Evolutionary conservation across 2,113 vertebrate species (phyloP).

Genomic region (Scomber scombrus): DNA sequence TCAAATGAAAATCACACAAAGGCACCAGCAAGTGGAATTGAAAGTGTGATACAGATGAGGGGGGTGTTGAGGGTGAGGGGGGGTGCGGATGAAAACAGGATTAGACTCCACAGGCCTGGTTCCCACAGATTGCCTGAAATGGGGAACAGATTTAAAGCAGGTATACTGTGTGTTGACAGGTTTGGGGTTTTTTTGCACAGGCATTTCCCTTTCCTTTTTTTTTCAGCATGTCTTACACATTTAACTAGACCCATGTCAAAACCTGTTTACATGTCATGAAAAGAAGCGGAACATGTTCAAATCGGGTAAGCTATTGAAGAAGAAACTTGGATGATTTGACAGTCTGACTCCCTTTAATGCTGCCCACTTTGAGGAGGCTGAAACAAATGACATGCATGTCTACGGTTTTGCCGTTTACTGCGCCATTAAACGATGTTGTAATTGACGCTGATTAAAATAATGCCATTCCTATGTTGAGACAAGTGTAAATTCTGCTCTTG

Average conservation of each 20-base stretch:
- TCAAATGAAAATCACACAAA: constrained; percentile 90
- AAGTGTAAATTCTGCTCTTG: constrained; percentile 51
- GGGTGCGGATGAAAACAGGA: constrained; percentile 87
- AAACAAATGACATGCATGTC: constrained; percentile 65
- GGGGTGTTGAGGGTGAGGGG: constrained; percentile 57
- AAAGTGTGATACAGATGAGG: constrained; percentile 88
- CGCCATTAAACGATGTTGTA: constrained; percentile 54
- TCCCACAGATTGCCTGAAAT: constrained; percentile 88
- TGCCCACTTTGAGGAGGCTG: constrained; percentile 54
- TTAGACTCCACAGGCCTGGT: constrained; percentile 88
- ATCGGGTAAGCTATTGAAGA: constrained; percentile 80
- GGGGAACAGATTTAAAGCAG: constrained; percentile 87
- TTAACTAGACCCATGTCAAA: constrained; percentile 85
- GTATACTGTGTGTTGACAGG: constrained; percentile 87
- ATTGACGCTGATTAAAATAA: constrained; percentile 72
- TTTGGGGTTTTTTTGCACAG: constrained; percentile 73
- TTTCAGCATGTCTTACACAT: constrained; percentile 82
- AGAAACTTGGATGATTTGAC: constrained; percentile 85
- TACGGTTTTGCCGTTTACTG: not conserved
- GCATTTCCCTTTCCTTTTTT: constrained; percentile 77
- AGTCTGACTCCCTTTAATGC: constrained; percentile 77
- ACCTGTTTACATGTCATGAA: constrained; percentile 87
- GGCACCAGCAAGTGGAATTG: constrained; percentile 87
- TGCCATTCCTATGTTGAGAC: constrained; percentile 25
- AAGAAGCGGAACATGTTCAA: constrained; percentile 84